These are phyloP conservation scores for Pristionchus pacificus DNA, from an alignment of 1,140 invertebrate genomes.

Conservation along the genomic window DNA sequence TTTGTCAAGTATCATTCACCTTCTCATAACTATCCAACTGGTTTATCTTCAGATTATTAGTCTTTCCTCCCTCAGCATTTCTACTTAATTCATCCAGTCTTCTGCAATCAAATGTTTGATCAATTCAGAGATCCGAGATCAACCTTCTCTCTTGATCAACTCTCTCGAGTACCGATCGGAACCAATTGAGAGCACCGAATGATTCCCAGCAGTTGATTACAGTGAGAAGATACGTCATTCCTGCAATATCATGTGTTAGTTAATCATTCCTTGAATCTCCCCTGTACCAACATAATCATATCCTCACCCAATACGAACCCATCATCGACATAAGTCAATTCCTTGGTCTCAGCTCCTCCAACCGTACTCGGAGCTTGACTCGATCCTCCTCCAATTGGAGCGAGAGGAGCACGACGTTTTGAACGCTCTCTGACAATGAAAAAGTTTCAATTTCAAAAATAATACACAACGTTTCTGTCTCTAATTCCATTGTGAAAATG, in stretches of 20 bases:
- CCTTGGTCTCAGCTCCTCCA: conserved; percentile 60
- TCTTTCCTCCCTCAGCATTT: conserved; percentile 40
- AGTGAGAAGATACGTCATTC: conserved; percentile 70
- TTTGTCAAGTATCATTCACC: too few relatives aligned
- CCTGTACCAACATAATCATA: background rate
- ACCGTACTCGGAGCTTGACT: background rate
- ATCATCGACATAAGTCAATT: conserved; percentile 89
- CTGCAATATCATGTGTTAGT: conserved; percentile 56
- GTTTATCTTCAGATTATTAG: conserved; percentile 82
- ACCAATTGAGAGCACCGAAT: conserved; percentile 93
- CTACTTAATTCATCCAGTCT: conserved; percentile 60
- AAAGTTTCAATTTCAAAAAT: background rate
- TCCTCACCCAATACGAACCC: conserved; percentile 87
- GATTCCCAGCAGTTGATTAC: conserved; percentile 69
- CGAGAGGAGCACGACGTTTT: background rate
- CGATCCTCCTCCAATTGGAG: background rate
- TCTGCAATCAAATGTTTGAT: conserved; percentile 39
- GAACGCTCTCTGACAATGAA: background rate
- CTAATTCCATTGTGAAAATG: too few relatives aligned
- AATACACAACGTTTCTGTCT: background rate
- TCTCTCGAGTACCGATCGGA: conserved; percentile 77
- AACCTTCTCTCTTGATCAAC: conserved; percentile 66
- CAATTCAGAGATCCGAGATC: background rate
- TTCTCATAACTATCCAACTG: conserved; percentile 74
- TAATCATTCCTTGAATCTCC: conserved; percentile 16